Base-by-base conservation (phyloP, 2,797 vertebrate genomes). In the Lacerta bilineata region DNA sequence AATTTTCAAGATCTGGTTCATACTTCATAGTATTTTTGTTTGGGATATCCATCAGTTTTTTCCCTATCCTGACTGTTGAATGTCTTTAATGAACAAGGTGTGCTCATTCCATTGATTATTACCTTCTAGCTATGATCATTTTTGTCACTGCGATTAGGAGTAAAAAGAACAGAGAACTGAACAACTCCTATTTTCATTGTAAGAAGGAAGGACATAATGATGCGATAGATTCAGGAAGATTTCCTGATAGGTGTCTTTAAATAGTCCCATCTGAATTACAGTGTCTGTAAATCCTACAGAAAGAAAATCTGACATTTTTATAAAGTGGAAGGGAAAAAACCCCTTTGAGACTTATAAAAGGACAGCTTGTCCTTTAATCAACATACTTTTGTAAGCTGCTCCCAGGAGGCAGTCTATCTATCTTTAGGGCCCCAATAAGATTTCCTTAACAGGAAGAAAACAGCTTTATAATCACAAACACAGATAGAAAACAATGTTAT, bases 301-400 rank as follows among this genome's bases (percentile, higher is more conserved):
- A 88, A 68, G 33, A 80, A 71, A n/a, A 41, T 17, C 59, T 39
- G 50, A 84, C 15, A 3, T 55, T 87, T 82, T 29, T 46, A 85
- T 80, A 23, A 93, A 84, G 68, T 88, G 13, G 13, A 36, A 86
- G 76, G 15, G 8, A 3, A 80, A 75, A 88, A 84, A 1, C 0
- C 55, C 18, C 27, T 84, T 81, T 84, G 36, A 82, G 80, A 89
- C 64, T 86, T 86, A 59, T 86, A 78, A 84, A 20, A 90, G 80
- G 43, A 88, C 36, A 88, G 78, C 2, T 74, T 93, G 33, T 87
- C 71, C 41, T 92, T 84, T 86, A 20, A 41, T 87, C 80, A 61
- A 5, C 61, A 68, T 90, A 83, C 64, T 41, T 27, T 29, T 89
- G n/a, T 68, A 83, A 72, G 79, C 27, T 61, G 0, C 4, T 78